These are phyloP conservation scores for Agapostemon virescens DNA, from an alignment of 2,888 invertebrate species.

Conservation along the genomic window DNA sequence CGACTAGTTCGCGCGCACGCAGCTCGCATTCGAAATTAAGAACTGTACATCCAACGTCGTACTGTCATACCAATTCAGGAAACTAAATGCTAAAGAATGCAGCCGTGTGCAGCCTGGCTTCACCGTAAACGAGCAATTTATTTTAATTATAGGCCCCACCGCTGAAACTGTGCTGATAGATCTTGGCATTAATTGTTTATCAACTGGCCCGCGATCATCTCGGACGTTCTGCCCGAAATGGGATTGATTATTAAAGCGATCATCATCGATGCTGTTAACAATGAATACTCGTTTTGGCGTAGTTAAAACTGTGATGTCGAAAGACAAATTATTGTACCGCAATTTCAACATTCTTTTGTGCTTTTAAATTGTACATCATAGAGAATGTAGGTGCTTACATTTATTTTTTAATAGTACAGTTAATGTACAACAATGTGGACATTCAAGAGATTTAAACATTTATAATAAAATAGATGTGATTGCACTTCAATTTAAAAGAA, in stretches of 20 bases:
- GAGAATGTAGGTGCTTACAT: no score
- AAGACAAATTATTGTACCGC: no score
- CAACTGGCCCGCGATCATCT: not conserved
- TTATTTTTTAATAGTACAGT: not conserved
- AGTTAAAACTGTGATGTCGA: not conserved
- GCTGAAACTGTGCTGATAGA: not conserved
- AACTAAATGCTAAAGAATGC: conserved; percentile 24
- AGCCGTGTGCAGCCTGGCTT: not conserved
- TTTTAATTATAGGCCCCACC: not conserved
- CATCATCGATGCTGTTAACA: not conserved
- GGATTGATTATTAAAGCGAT: not conserved
- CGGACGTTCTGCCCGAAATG: not conserved
- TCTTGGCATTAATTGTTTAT: conserved; percentile 6
- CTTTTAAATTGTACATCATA: no score
- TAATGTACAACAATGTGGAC: no score
- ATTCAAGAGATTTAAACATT: no score
- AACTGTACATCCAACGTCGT: conserved; percentile 38
- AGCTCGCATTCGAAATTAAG: conserved; percentile 36
- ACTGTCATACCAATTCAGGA: conserved; percentile 33
- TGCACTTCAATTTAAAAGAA: not conserved
- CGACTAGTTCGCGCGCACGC: conserved; percentile 34
- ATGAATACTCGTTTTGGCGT: not conserved
- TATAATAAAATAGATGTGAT: not conserved
- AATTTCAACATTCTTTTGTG: no score
- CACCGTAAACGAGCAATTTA: conserved; percentile 1